Base-by-base conservation (phyloP, 2,113 vertebrate genomes). In the Tychaedon coryphoeus region DNA sequence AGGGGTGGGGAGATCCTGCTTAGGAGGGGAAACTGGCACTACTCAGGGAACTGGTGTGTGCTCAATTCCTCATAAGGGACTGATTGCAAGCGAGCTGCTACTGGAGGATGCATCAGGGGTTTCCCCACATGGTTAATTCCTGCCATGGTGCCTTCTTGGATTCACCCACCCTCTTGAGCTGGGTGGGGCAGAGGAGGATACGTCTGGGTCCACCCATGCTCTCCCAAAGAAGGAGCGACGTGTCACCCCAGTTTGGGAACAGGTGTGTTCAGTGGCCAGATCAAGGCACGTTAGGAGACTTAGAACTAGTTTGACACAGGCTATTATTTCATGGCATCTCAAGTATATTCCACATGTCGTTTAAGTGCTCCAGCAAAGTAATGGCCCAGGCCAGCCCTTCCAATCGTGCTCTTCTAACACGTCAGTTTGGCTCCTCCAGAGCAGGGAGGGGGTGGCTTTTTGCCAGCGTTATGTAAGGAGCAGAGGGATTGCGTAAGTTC, bases 241-340 rank as follows among this genome's bases (percentile, higher is more conserved):
- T 96, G 95, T 88, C 93, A 96, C 72, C 94, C 86, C 64, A 83
- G 29, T 92, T 88, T 92, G 69, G 92, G 80, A 94, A 94, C 86
- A 86, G 90, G 90, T 88, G 90, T 95, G 94, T 96, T 95, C 93
- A 93, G 94, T 95, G 94, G 95, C 90, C 93, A 96, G 85, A 92
- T 88, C 90, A 92, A 93, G 94, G 90, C 4, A 0, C 8, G 0
- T 79, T 86, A 80, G 70, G 51, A 97, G 75, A 75, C 88, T 69
- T 53, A 58, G 90, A 96, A 96, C 92, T 88, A 88, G 93, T 92
- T 93, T 94, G 90, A 77, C 93, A 54, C 5, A 62, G 62, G 60
- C 65, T 96, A 96, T 97, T 95, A 96, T 88, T 96, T 90, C 92
- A 88, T 53, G 85, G 85, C 88, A 93, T 73, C 93, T 92, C 53